Evolutionary conservation across 2,797 vertebrate species (phyloP).

Genomic region (Dendrocincla tyrannina): DNA sequence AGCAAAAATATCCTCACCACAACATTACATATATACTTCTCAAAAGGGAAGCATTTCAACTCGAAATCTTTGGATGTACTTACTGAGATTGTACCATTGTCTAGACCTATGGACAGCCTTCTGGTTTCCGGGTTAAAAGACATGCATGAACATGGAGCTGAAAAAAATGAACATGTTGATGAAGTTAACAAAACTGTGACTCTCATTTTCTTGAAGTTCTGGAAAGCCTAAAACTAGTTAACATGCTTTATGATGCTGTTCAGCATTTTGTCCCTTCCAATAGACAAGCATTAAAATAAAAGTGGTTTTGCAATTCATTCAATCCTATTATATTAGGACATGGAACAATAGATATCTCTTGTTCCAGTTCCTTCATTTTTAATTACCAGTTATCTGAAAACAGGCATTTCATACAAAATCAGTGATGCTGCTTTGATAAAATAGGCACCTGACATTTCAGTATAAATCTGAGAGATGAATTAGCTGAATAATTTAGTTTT

Average conservation of each 20-base stretch:
- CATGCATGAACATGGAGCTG: slow-evolving; percentile 96
- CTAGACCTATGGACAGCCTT: slow-evolving; percentile 93
- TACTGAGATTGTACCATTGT: slow-evolving; percentile 94
- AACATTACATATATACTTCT: slow-evolving; percentile 61
- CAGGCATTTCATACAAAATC: background rate
- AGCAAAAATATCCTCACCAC: slow-evolving; percentile 51
- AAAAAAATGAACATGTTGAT: slow-evolving; percentile 81
- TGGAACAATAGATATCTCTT: slow-evolving; percentile 2
- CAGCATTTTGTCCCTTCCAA: background rate
- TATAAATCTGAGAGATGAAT: background rate
- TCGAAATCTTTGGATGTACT: slow-evolving; percentile 81
- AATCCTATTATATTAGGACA: slow-evolving; percentile 6
- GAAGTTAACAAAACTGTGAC: slow-evolving; percentile 74
- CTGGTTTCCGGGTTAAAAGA: slow-evolving; percentile 98
- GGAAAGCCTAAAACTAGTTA: slow-evolving; percentile 55
- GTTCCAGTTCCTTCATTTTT: background rate
- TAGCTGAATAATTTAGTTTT: background rate
- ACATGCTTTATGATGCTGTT: background rate
- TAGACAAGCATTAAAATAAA: background rate
- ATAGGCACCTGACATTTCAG: background rate
- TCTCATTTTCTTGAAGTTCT: slow-evolving; percentile 48
- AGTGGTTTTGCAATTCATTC: slow-evolving; percentile 19
- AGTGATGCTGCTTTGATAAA: background rate
- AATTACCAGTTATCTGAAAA: background rate
- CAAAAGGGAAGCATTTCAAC: slow-evolving; percentile 70